These are phyloP conservation scores for Craterocephalus amniculus DNA, from an alignment of 2,797 vertebrate genomes.

Conservation along the genomic window DNA sequence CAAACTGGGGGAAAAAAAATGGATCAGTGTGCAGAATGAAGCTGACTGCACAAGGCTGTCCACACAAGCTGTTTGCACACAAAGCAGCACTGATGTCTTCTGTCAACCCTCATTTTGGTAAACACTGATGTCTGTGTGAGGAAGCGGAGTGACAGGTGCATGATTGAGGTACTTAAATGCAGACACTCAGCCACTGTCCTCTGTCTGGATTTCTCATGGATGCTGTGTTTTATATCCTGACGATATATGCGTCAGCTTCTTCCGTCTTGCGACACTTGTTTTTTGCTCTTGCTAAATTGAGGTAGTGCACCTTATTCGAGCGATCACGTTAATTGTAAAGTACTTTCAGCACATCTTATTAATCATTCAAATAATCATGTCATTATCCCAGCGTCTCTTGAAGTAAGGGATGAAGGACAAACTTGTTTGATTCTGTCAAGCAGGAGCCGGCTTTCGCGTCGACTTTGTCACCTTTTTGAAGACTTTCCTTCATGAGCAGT, in stretches of 20 bases:
- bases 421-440: conserved; percentile 56
- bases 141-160: conserved; percentile 91
- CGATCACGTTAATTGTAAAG: conserved; percentile 52
- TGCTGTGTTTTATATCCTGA: conserved; percentile 49
- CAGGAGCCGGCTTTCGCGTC: conserved; percentile 47
- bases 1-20: conserved; percentile 63
- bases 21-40: conserved; percentile 45
- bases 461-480: conserved; percentile 79
- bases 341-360: conserved; percentile 44
- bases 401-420: conserved; percentile 16
- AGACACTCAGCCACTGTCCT: conserved; percentile 86
- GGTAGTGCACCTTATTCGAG: conserved; percentile 37
- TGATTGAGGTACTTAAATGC: conserved; percentile 90
- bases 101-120: conserved; percentile 88
- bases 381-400: conserved; percentile 39
- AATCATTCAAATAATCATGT: conserved; percentile 56
- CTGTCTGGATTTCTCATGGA: conserved; percentile 69
- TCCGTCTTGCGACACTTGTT: conserved; percentile 43
- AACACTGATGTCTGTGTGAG: conserved; percentile 89
- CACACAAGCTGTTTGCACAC: conserved; percentile 76
- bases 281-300: conserved; percentile 54
- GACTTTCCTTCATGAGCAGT: conserved; percentile 84
- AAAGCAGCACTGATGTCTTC: conserved; percentile 78
- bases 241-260: conserved; percentile 65
- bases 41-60: conserved; percentile 56